These are phyloP conservation scores for Charadrius vociferus DNA, from an alignment of 2,113 vertebrate genomes.

Conservation along the genomic window DNA sequence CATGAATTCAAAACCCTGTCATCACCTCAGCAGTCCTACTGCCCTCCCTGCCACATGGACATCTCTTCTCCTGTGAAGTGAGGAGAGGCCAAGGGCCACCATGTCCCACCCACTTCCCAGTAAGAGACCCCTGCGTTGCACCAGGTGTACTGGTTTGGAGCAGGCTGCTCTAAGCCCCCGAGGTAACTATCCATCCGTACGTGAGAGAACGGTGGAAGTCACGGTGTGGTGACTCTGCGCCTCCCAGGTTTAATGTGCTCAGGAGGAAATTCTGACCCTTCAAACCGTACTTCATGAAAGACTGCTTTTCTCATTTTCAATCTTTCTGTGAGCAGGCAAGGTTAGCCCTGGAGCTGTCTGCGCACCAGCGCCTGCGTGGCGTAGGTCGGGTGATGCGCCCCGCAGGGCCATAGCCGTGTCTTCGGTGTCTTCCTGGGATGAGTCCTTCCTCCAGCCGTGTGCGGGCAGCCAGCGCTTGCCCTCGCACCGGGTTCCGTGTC, in stretches of 20 bases:
- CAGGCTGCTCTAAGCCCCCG: constrained; percentile 69
- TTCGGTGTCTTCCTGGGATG: neutral
- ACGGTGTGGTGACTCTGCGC: neutral
- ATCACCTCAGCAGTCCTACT: constrained; percentile 71
- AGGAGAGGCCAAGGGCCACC: constrained; percentile 75
- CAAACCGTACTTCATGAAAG: neutral
- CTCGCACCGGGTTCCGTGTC: fast-evolving
- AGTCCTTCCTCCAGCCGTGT: neutral
- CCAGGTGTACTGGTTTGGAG: constrained; percentile 69
- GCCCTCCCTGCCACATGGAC: constrained; percentile 75
- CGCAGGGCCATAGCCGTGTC: fast-evolving
- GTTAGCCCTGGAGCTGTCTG: neutral
- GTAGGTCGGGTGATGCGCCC: fast-evolving
- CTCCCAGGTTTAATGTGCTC: constrained; percentile 14
- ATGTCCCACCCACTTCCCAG: constrained; percentile 81
- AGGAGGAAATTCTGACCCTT: neutral
- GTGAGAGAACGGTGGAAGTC: neutral
- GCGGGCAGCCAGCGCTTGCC: neutral
- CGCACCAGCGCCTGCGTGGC: fast-evolving
- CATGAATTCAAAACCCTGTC: constrained; percentile 76
- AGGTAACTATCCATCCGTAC: neutral
- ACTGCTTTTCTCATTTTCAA: neutral
- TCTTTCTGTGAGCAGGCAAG: neutral
- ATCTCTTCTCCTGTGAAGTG: constrained; percentile 79
- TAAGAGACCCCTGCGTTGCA: constrained; percentile 80